phyloP scores from a whole-genome alignment of 2,888 invertebrate species.

The Aspidiotus rigidus region DNA sequence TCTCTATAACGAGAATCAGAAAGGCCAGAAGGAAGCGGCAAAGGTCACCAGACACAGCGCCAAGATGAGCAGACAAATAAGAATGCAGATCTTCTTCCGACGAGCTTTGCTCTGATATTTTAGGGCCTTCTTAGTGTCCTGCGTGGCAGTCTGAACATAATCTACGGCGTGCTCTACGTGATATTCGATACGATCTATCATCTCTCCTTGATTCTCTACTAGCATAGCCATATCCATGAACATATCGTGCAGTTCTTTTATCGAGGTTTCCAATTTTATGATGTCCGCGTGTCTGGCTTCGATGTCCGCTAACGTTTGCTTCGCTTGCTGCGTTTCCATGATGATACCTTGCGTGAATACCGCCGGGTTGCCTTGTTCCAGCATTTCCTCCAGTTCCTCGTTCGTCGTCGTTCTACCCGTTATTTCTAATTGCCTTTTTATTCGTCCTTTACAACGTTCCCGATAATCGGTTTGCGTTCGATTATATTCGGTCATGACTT shows the following conservation, averaged over 20 bases:
- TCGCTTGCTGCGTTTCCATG: slow-evolving; percentile 99
- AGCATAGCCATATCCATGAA: slow-evolving; percentile 99
- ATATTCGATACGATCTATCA: slow-evolving; percentile 99
- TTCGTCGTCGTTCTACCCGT: slow-evolving; percentile 95
- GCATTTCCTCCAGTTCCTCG: slow-evolving; percentile 96
- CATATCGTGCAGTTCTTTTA: slow-evolving; percentile 99
- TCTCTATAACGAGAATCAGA: too few relatives aligned
- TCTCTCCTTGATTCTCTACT: slow-evolving; percentile 99
- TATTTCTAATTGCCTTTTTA: slow-evolving; percentile 99
- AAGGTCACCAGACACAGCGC: too few relatives aligned
- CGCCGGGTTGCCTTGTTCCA: slow-evolving; percentile 96
- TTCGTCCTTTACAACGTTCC: slow-evolving; percentile 98
- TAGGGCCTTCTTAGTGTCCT: slow-evolving; percentile 99
- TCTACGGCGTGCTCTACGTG: slow-evolving; percentile 99
- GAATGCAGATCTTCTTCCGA: slow-evolving; percentile 59
- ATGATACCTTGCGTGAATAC: slow-evolving; percentile 99
- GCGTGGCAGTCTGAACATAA: slow-evolving; percentile 99
- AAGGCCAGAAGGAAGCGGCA: too few relatives aligned
- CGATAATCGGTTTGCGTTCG: slow-evolving; percentile 99
- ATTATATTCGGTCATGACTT: slow-evolving; percentile 99
- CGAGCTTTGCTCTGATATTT: slow-evolving; percentile 99
- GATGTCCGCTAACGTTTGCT: slow-evolving; percentile 98
- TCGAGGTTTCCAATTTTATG: slow-evolving; percentile 98
- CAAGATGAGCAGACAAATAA: too few relatives aligned
- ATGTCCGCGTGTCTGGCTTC: slow-evolving; percentile 99